Base-by-base conservation (phyloP, 2,113 vertebrate genomes). In the Melospiza georgiana region DNA sequence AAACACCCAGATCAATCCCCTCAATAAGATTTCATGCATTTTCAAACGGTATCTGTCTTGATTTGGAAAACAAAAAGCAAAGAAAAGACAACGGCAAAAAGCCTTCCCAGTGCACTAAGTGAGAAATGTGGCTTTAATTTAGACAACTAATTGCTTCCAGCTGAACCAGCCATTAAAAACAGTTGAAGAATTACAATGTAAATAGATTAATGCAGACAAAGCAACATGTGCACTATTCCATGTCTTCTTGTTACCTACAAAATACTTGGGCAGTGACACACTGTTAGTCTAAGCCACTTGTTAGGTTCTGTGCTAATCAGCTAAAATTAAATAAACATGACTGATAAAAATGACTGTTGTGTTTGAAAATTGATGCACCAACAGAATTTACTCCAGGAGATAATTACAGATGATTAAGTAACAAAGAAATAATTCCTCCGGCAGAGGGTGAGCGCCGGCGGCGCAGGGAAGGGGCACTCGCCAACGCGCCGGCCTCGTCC, bases 121-220 rank as follows among this genome's bases (percentile, higher is more conserved):
- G 91, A 92, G 95, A 95, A 97, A 97, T 94, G 96, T 97, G 96
- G 92, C 84, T 97, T 95, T 94, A 89, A 96, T 97, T 96, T 96
- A 39, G 91, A 63, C 84, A 84, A 62, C 94, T 96, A 96, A 97
- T 97, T 10, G 84, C 92, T 97, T 97, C 97, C 96, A 97, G 94
- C 94, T 96, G 95, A 94, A 74, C 48, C 96, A 90, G 92, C 94
- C 89, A 95, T 96, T 94, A 95, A 97, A 94, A 97, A 89, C 94
- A 94, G 90, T 96, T 94, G 95, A 96, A 94, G 96, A 94, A 97
- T 96, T 95, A 94, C 96, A 94, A 94, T 93, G 96, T 96, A 89
- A 97, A 97, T 96, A 96, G 95, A 97, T 95, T 96, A 94, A 96
- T 96, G 92, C 95, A 96, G 96, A 93, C 96, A 96, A 96, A 96